phyloP scores from a whole-genome alignment of 2,888 invertebrate genomes.

The Eupithecia vulgata region DNA sequence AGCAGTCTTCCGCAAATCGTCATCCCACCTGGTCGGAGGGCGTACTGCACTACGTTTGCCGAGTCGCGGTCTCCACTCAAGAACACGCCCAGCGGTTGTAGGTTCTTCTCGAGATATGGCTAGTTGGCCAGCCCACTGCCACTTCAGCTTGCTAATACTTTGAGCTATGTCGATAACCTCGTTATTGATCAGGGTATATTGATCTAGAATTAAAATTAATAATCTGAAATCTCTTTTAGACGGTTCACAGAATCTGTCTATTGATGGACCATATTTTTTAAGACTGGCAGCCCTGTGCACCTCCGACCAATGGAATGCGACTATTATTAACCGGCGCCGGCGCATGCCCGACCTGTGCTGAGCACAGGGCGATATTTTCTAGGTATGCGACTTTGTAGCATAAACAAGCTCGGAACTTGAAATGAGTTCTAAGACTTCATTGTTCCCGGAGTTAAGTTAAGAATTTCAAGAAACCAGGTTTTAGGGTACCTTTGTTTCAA shows the following conservation, averaged over 20 bases:
- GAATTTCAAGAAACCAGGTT: slow-evolving; percentile 1
- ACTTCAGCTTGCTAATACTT: too few relatives aligned
- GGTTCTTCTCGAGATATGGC: too few relatives aligned
- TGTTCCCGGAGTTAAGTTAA: slow-evolving; percentile 4
- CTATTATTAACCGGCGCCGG: slow-evolving; percentile 80
- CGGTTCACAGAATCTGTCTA: neutral
- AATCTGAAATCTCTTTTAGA: neutral
- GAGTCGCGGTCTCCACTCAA: too few relatives aligned
- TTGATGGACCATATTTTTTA: neutral
- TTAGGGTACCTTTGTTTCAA: slow-evolving; percentile 11
- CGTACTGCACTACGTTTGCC: too few relatives aligned
- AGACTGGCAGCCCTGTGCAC: slow-evolving; percentile 51
- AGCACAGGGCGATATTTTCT: slow-evolving; percentile 50
- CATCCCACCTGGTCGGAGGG: too few relatives aligned
- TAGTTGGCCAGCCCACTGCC: too few relatives aligned
- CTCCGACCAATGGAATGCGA: slow-evolving; percentile 70
- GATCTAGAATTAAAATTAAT: neutral
- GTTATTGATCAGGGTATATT: too few relatives aligned
- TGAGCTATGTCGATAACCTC: too few relatives aligned
- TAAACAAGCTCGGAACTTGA: slow-evolving; percentile 20
- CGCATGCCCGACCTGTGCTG: slow-evolving; percentile 60
- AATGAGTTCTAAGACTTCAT: slow-evolving; percentile 18
- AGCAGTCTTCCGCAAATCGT: too few relatives aligned
- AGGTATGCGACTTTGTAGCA: slow-evolving; percentile 37
- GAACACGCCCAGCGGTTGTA: too few relatives aligned